These are phyloP conservation scores for Pangasius macronema DNA, from an alignment of 2,797 vertebrate genomes.

Conservation along the genomic window DNA sequence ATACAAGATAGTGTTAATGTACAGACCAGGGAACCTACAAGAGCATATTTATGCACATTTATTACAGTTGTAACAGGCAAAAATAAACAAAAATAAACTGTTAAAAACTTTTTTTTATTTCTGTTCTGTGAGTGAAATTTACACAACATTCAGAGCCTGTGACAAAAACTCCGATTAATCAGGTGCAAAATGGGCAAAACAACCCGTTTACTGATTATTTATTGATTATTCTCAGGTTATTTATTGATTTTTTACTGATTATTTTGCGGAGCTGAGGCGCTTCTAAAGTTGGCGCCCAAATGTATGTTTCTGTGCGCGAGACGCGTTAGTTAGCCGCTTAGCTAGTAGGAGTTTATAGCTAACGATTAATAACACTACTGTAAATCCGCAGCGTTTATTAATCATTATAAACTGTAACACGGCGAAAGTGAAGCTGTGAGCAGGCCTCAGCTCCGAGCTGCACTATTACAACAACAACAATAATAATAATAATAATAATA, in stretches of 20 bases:
- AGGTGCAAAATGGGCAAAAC: neutral
- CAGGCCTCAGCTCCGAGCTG: neutral
- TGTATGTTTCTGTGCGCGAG: neutral
- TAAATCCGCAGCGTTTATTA: neutral
- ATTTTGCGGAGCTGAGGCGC: neutral
- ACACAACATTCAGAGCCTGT: neutral
- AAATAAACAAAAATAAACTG: neutral
- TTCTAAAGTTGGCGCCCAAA: slow-evolving; percentile 10
- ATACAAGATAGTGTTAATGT: neutral
- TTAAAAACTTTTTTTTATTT: neutral
- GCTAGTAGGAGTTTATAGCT: neutral
- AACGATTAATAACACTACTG: neutral
- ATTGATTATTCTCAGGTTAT: too few relatives aligned
- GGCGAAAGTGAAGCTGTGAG: neutral
- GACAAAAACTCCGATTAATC: neutral
- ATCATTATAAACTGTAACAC: neutral
- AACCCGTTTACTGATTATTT: neutral
- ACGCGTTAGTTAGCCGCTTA: neutral
- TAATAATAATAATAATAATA: too few relatives aligned
- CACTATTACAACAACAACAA: too few relatives aligned
- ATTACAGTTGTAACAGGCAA: neutral
- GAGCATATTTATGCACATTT: neutral
- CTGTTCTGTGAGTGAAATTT: neutral
- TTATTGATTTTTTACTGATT: too few relatives aligned
- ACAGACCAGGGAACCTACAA: neutral